Percentiles rank a stretch among this genome's conserved stretches.
Conservation (phyloP, 2,797 vertebrate species). For the Bradypodion pumilum region DNA sequence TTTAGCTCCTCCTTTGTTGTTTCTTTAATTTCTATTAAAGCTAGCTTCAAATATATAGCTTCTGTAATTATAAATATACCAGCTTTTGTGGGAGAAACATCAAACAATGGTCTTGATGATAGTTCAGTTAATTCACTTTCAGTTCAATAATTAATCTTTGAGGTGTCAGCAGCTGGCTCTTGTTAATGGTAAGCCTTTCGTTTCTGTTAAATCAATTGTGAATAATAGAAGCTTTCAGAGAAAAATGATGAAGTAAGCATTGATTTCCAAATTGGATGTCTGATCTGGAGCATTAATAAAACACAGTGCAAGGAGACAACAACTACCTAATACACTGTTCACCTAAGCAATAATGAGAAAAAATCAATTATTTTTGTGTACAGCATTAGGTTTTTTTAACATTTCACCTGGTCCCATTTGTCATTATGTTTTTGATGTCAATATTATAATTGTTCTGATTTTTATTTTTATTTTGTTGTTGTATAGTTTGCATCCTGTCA, state of each 20-base stretch:
- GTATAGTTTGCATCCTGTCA: constrained; percentile 59
- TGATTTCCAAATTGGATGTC: constrained; percentile 82
- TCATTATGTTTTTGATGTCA: constrained; percentile 70
- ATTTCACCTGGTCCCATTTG: constrained; percentile 66
- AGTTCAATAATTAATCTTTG: constrained; percentile 83
- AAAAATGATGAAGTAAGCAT: constrained; percentile 84
- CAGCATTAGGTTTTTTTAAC: constrained; percentile 68
- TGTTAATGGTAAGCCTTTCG: constrained; percentile 83
- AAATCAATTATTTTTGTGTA: constrained; percentile 76
- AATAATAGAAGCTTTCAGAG: constrained; percentile 83
- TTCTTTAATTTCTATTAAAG: constrained; percentile 39
- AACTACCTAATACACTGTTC: constrained; percentile 73
- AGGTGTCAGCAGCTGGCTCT: constrained; percentile 79
- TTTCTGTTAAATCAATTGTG: constrained; percentile 83
- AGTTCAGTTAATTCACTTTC: constrained; percentile 83
- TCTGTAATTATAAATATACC: constrained; percentile 75
- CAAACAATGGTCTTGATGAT: constrained; percentile 76
- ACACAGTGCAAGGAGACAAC: constrained; percentile 71
- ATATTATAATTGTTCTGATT: constrained; percentile 60
- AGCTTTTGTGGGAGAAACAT: constrained; percentile 67
- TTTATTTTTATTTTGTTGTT: constrained; percentile 47
- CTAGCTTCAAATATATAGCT: constrained; percentile 58
- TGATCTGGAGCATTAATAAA: constrained; percentile 80
- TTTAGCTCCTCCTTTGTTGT: constrained; percentile 23
- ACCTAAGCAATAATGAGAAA: constrained; percentile 74